Conservation (phyloP, 2,113 vertebrate species). For the Sturnus vulgaris region DNA sequence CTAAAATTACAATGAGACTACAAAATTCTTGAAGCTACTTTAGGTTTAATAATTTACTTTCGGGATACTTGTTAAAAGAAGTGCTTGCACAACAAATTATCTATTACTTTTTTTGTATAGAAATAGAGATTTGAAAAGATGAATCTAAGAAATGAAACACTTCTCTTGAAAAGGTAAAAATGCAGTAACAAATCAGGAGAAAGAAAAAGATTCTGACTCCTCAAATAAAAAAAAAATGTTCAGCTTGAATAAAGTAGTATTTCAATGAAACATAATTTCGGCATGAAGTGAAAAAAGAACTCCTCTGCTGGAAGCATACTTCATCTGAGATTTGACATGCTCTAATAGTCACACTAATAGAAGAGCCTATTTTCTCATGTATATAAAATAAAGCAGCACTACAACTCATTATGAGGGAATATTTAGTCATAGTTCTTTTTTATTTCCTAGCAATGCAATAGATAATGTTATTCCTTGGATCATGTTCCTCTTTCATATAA, state of each 20-base stretch:
- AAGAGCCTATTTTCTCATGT: not conserved
- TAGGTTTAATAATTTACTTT: not conserved
- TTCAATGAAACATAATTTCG: not conserved
- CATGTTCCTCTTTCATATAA: not conserved
- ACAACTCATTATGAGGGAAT: not conserved
- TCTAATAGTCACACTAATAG: not conserved
- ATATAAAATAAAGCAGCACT: not conserved
- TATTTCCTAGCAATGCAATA: not conserved
- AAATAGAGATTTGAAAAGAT: not conserved
- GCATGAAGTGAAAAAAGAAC: not conserved
- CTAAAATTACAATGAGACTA: not conserved
- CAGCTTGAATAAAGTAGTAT: not conserved
- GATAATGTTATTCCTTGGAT: not conserved
- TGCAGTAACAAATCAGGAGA: not conserved
- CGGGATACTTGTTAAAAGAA: not conserved
- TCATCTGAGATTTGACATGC: not conserved
- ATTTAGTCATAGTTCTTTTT: not conserved
- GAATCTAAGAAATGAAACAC: not conserved
- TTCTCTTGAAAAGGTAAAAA: not conserved
- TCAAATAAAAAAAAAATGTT: not conserved
- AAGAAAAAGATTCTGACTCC: not conserved
- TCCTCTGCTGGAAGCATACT: not conserved
- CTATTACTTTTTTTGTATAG: not conserved
- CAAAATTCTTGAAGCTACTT: not conserved
- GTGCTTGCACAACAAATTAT: not conserved